Evolutionary conservation across 2,113 vertebrate genomes (phyloP), one percentile per base, ranked within the genome.

Genomic region (Lagopus leucura): DNA sequence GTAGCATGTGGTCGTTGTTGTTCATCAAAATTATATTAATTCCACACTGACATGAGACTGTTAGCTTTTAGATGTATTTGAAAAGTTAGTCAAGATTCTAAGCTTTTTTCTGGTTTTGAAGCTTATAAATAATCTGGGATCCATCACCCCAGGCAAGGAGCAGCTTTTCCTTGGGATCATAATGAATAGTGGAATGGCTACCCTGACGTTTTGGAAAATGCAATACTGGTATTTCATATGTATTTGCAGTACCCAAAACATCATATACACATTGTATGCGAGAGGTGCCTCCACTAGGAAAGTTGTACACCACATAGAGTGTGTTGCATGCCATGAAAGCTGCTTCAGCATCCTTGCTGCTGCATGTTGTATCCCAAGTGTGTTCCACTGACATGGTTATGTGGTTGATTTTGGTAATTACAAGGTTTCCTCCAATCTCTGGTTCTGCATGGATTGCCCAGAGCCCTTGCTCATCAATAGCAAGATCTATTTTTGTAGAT

Each of bases 61-160:
- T 8, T 43, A 54, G 57, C 24, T 83, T 84, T 55, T 24, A 83
- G 22, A 8, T 36, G n/a, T 48, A 18, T n/a, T 42, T 74, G 36
- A 25, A 54, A 67, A 75, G 9, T 15, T 69, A 13, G 42, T 80
- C 6, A 32, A 70, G 63, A 19, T 61, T 82, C 54, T 95, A 96
- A 60, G 48, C 81, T 90, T 98, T 98, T 67, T 93, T 79, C 84
- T 94, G 97, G n/a, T 97, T 98, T 86, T 98, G 98, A 90, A 99
- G 97, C 93, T 98, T 98, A 93, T 99, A 99, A 93, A 99, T 94
- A 6, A 98, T 98, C 97, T 99, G 99, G 96, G 98, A 99, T 40
- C 99, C 99, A 57, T 99, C 98, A 55, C 99, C 98, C 99, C 99
- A 99, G 57, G 98, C 98, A 16, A 99, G 99, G 48, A 99, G 98